Conservation (phyloP, 2,797 vertebrate species). For the Benthosema pterotum region DNA sequence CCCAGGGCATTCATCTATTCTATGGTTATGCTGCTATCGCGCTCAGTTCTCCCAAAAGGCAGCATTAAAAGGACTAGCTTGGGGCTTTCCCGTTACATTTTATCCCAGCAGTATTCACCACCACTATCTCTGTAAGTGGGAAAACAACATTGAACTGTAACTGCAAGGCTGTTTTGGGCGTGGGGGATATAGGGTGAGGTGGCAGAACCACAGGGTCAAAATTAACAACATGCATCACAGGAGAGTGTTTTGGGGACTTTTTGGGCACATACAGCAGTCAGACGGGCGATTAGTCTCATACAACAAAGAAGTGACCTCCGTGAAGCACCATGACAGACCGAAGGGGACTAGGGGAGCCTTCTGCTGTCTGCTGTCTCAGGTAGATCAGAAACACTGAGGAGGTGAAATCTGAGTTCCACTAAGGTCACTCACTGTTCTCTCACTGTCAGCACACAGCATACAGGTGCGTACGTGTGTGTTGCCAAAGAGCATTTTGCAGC, state of each 20-base stretch:
- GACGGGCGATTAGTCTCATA: slow-evolving; percentile 41
- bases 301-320: slow-evolving; percentile 49
- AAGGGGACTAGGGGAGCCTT: slow-evolving; percentile 25
- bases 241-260: neutral
- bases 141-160: neutral
- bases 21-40: neutral
- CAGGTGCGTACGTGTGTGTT: slow-evolving; percentile 15
- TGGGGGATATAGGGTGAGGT: neutral
- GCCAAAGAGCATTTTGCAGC: slow-evolving; percentile 30
- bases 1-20: neutral
- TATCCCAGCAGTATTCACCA: neutral
- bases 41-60: neutral
- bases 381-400: slow-evolving; percentile 69
- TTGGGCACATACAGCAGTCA: neutral
- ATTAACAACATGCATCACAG: neutral
- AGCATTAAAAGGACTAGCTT: neutral
- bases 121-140: neutral
- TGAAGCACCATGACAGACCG: slow-evolving; percentile 24
- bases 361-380: slow-evolving; percentile 44
- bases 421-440: slow-evolving; percentile 62
- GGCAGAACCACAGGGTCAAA: neutral
- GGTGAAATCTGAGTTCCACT: slow-evolving; percentile 74
- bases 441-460: slow-evolving; percentile 56
- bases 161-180: neutral
- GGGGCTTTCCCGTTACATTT: neutral